Percentiles rank a stretch among this genome's conserved stretches.
phyloP scores from a whole-genome alignment of 30 jellyfish, hydroid and myxozoan species.

The Rhopilema esculentum region DNA sequence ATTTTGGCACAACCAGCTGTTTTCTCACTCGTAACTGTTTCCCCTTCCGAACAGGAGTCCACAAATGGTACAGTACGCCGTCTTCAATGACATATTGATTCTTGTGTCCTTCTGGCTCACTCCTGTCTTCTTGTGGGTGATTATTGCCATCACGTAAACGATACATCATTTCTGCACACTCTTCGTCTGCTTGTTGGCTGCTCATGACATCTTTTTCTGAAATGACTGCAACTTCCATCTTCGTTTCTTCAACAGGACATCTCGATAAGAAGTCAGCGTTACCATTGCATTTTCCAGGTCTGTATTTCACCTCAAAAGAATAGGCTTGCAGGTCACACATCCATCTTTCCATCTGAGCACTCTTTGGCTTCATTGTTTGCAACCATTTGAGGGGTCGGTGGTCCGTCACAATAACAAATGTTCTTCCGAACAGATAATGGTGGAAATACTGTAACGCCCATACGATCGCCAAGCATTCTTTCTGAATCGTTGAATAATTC shows the following conservation, averaged over 20 bases:
- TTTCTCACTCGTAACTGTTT: background rate
- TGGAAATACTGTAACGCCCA: slow-evolving; percentile 42
- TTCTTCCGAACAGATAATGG: slow-evolving; percentile 43
- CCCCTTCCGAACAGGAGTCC: slow-evolving; percentile 19
- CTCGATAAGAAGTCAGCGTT: slow-evolving; percentile 44
- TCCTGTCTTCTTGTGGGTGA: background rate
- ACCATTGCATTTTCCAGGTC: slow-evolving; percentile 24
- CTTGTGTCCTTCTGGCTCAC: background rate
- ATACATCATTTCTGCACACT: slow-evolving; percentile 11
- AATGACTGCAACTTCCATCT: slow-evolving; percentile 2
- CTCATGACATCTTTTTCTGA: slow-evolving; percentile 17
- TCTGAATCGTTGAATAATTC: slow-evolving; percentile 18
- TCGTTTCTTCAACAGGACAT: slow-evolving; percentile 23
- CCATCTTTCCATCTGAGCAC: slow-evolving; percentile 42
- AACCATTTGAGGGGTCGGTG: slow-evolving; percentile 60
- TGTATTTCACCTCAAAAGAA: slow-evolving; percentile 15
- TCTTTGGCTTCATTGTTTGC: slow-evolving; percentile 19
- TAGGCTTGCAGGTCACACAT: slow-evolving; percentile 22
- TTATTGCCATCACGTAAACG: background rate
- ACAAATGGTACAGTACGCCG: slow-evolving; percentile 35
- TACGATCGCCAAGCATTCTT: slow-evolving; percentile 25
- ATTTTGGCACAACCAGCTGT: slow-evolving; percentile 55
- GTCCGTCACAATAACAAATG: slow-evolving; percentile 42
- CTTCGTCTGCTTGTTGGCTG: slow-evolving; percentile 23
- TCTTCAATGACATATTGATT: slow-evolving; percentile 4